These are phyloP conservation scores for Spialia ferax DNA, from an alignment of 2,888 invertebrate species.

Conservation along the genomic window DNA sequence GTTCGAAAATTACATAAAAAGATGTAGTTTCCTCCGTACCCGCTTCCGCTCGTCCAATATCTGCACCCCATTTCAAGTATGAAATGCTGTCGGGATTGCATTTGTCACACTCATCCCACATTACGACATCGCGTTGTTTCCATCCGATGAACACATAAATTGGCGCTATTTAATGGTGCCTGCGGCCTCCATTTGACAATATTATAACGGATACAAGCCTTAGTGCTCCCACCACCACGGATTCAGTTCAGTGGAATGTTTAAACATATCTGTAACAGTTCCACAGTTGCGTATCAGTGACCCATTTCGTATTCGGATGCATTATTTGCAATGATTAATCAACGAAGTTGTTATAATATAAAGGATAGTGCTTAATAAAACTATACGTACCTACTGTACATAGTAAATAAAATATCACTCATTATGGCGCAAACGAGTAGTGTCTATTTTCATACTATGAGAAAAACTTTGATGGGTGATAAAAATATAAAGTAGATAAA, in stretches of 20 bases:
- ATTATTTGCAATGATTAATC: not conserved
- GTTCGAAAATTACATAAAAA: too few species aligned
- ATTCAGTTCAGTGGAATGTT: not conserved
- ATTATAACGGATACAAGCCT: constrained; percentile 12
- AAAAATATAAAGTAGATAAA: too few species aligned
- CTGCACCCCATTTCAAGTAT: constrained; percentile 19
- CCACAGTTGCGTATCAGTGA: not conserved
- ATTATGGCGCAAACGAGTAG: too few species aligned
- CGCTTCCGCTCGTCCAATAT: constrained; percentile 12
- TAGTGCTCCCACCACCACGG: not conserved
- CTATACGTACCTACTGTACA: too few species aligned
- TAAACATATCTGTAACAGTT: not conserved
- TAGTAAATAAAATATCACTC: too few species aligned
- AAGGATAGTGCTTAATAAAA: too few species aligned
- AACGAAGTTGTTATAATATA: too few species aligned
- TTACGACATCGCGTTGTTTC: constrained; percentile 35
- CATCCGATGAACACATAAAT: constrained; percentile 39
- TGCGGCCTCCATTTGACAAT: constrained; percentile 12
- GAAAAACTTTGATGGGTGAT: too few species aligned
- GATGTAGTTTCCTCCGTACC: not conserved
- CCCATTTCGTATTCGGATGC: not conserved
- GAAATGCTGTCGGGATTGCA: constrained; percentile 31
- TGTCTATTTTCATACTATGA: too few species aligned
- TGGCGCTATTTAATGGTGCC: constrained; percentile 29
- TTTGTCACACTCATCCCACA: constrained; percentile 36